Conservation (phyloP, 2,797 vertebrate genomes). For the Alfaro cultratus region DNA sequence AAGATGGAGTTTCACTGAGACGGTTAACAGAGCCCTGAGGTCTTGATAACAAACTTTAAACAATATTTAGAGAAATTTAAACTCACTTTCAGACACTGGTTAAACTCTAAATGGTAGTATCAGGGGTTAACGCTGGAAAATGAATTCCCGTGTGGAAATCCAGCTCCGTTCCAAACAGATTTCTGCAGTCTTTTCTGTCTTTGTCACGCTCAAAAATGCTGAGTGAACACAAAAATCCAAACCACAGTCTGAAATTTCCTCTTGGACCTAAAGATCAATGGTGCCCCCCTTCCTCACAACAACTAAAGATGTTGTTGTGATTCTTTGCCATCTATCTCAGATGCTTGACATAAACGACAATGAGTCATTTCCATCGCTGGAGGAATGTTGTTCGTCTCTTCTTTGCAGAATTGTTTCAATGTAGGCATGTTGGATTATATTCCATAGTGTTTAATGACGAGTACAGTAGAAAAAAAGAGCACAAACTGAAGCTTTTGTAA, state of each 20-base stretch:
- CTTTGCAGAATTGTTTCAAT: background rate
- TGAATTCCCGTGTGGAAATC: background rate
- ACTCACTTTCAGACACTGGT: background rate
- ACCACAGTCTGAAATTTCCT: too few relatives aligned
- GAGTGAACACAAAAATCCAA: background rate
- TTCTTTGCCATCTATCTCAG: too few relatives aligned
- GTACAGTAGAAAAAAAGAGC: too few relatives aligned
- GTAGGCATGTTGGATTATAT: too few relatives aligned
- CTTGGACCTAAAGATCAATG: too few relatives aligned
- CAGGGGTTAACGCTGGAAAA: background rate
- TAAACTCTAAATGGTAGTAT: constrained; percentile 1
- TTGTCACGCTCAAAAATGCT: background rate
- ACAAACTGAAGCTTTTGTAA: too few relatives aligned
- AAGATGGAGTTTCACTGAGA: constrained; percentile 27
- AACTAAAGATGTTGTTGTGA: too few relatives aligned
- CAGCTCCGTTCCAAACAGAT: background rate
- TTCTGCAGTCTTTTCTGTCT: background rate
- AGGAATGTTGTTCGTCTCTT: background rate
- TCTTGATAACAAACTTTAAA: constrained; percentile 4
- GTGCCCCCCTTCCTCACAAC: too few relatives aligned
- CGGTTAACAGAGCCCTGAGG: constrained; percentile 12
- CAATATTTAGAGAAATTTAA: too few relatives aligned
- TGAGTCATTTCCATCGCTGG: too few relatives aligned
- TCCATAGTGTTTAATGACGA: too few relatives aligned
- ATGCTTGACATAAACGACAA: too few relatives aligned